Evolutionary conservation across 2,888 invertebrate genomes (phyloP).

Genomic region (Diaperis boleti): DNA sequence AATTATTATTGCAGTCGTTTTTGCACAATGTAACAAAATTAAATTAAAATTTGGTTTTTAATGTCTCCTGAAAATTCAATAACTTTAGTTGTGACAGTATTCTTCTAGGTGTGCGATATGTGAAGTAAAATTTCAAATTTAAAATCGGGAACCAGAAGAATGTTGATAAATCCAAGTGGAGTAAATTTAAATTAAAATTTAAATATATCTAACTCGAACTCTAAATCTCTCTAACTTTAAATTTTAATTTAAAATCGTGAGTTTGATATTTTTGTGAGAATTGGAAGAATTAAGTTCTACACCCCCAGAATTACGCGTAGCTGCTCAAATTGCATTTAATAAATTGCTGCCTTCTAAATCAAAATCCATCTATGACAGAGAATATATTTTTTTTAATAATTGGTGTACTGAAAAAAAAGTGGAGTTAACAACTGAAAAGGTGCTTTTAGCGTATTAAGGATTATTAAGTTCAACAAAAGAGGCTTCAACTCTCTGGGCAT

Average conservation of each 20-base stretch:
- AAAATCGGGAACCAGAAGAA: too few species aligned
- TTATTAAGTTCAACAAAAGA: neutral
- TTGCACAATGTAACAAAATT: too few species aligned
- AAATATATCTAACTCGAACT: too few species aligned
- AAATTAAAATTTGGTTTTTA: too few species aligned
- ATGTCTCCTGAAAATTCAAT: too few species aligned
- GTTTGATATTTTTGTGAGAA: neutral
- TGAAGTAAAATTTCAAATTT: too few species aligned
- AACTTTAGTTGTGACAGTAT: too few species aligned
- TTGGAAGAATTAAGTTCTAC: conserved; percentile 4
- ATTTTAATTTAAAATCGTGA: neutral
- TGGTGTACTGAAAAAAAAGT: conserved; percentile 2
- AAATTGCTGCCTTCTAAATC: conserved; percentile 15
- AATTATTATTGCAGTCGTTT: too few species aligned
- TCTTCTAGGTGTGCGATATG: too few species aligned
- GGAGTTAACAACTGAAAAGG: conserved; percentile 2
- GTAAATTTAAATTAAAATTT: too few species aligned
- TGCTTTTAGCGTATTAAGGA: conserved; percentile 4
- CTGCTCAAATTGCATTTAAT: neutral
- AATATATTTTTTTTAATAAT: conserved; percentile 3
- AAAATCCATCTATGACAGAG: conserved; percentile 8
- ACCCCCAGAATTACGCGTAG: conserved; percentile 6
- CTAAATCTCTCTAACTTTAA: too few species aligned
- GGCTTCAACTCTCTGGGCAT: neutral
- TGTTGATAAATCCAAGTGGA: too few species aligned